Base-by-base conservation (phyloP, 2,113 vertebrate species). In the Callocephalon fimbriatum region DNA sequence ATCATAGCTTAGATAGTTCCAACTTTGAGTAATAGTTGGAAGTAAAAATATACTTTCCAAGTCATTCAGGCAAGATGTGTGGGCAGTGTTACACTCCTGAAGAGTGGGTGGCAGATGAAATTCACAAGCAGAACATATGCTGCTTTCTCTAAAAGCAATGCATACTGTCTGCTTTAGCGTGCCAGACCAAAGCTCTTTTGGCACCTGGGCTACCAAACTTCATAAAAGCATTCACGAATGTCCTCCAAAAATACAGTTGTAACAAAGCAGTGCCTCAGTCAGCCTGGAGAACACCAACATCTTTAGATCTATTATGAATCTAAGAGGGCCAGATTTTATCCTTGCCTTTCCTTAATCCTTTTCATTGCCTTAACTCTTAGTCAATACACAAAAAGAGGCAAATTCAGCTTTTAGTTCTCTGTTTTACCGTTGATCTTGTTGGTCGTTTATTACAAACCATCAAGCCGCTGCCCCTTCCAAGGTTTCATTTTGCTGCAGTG, bases 51-150 rank as follows among this genome's bases (percentile, higher is more conserved):
- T 32, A 72, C 86, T 75, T 90, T 68, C 73, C 56, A 84, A 95
- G 72, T 88, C 79, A 90, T 65, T 90, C 89, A 95, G 91, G 89
- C 86, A 95, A 96, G 91, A 86, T 8, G 12, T 92, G 93, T 94
- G 93, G 80, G 91, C 88, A 93, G 90, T 19, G 59, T 42, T 83
- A 65, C 44, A 38, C 75, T 95, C 80, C 90, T 12, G 26, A 92
- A 26, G 92, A 95, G 88, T 84, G 92, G 94, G 88, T 81, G 88
- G 90, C 83, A 96, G 88, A 88, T 95, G 88, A 96, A 86, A 93
- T 88, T 78, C 88, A 42, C 72, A 73, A 83, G 92, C 45, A 5
- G 83, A 95, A 67, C 94, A 96, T 93, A 95, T 77, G 88, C 85
- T 93, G 59, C 90, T 77, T 82, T 80, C 86, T 88, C 37, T 75